phyloP scores from a whole-genome alignment of 1,140 invertebrate genomes.

The Lordiphosa mommai region DNA sequence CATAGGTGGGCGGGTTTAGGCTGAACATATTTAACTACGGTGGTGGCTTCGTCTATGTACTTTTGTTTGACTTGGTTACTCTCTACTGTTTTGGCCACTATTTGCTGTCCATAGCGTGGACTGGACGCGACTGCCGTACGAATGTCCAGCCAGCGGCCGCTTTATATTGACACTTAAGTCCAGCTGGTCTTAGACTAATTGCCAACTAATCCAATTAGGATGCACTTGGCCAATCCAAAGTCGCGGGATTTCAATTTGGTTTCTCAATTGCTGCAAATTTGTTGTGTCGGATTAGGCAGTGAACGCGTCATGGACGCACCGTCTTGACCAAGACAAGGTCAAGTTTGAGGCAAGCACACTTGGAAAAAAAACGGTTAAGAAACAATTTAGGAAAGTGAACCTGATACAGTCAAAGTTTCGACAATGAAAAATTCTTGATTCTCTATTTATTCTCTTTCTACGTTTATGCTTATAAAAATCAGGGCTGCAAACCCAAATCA shows the following conservation, averaged over 20 bases:
- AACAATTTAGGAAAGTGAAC: too few species aligned
- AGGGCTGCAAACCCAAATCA: too few species aligned
- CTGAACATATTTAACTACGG: constrained; percentile 50
- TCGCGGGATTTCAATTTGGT: constrained; percentile 33
- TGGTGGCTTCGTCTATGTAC: constrained; percentile 33
- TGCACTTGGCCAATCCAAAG: constrained; percentile 61
- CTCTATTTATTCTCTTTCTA: too few species aligned
- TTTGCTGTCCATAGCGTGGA: constrained; percentile 61
- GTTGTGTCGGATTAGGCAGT: constrained; percentile 51
- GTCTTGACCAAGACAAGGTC: constrained; percentile 48
- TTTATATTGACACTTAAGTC: constrained; percentile 64
- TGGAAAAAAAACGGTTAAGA: too few species aligned
- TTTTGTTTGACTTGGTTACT: constrained; percentile 20
- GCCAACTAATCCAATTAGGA: constrained; percentile 65
- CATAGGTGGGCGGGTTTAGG: constrained; percentile 50
- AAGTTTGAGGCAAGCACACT: constrained; percentile 53
- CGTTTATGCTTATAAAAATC: too few species aligned
- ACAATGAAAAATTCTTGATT: too few species aligned
- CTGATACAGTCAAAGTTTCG: too few species aligned
- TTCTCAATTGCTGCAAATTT: constrained; percentile 56
- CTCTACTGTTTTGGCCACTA: constrained; percentile 29
- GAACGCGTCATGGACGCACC: constrained; percentile 19
- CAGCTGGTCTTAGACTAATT: constrained; percentile 63
- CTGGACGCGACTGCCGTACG: constrained; percentile 52
- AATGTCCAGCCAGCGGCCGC: neutral